These are phyloP conservation scores for Oxystoma pomonae DNA, from an alignment of 2,888 invertebrate genomes.

Conservation along the genomic window DNA sequence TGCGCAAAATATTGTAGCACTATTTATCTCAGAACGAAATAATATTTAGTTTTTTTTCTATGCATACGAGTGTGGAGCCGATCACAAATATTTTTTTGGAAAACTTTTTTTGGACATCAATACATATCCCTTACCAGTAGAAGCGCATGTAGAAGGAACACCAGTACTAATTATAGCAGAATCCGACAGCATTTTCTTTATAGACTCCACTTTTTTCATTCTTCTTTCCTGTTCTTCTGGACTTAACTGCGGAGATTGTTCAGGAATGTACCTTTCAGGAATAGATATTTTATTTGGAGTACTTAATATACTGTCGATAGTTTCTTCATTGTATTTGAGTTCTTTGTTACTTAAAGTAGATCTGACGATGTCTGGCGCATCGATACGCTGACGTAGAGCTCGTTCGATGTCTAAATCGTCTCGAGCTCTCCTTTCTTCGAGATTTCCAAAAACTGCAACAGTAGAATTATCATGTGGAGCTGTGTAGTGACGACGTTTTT, in stretches of 20 bases:
- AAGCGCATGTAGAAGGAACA: neutral
- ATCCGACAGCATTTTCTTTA: conserved; percentile 85
- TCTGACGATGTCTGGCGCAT: conserved; percentile 83
- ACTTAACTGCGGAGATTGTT: conserved; percentile 80
- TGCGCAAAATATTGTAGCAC: too few relatives aligned
- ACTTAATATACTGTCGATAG: conserved; percentile 81
- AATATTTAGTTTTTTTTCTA: too few relatives aligned
- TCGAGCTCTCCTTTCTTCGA: conserved; percentile 57
- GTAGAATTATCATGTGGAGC: conserved; percentile 60
- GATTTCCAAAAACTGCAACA: conserved; percentile 23
- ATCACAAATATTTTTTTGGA: too few relatives aligned
- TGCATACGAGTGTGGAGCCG: too few relatives aligned
- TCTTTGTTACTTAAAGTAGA: conserved; percentile 69
- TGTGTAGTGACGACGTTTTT: conserved; percentile 82
- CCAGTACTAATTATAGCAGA: conserved; percentile 51
- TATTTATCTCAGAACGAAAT: too few relatives aligned
- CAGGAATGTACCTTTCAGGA: conserved; percentile 89
- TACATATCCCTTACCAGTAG: neutral
- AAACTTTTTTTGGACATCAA: too few relatives aligned
- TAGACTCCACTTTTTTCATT: conserved; percentile 84
- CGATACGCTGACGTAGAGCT: conserved; percentile 68
- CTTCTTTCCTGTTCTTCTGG: conserved; percentile 81
- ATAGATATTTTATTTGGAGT: conserved; percentile 88
- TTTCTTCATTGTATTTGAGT: conserved; percentile 68
- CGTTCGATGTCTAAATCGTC: conserved; percentile 87